Evolutionary conservation across 2,888 invertebrate genomes (phyloP), one percentile per base, ranked within the genome.

Genomic region (Clistopyga incitator): DNA sequence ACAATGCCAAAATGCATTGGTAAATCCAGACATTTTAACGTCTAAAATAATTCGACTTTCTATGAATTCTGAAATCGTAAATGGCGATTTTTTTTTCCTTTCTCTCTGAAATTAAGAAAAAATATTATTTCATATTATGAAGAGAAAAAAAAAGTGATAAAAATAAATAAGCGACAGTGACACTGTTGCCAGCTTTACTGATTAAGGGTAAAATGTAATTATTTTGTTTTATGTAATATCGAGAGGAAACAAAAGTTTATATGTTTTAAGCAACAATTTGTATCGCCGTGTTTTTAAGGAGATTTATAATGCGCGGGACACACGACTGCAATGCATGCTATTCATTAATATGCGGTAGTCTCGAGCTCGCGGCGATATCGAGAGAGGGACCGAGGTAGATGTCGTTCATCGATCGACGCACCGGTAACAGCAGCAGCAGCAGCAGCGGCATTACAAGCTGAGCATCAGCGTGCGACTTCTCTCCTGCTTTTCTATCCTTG

Each of bases 371-470:
- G 56, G 29, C 45, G 72, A 47, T 79, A 79, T 80, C 74, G 72
- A 68, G 74, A 79, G 52, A 78, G 54, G 64, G 25, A 54, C 56
- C 56, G 52, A 72, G 77, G 67, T 47, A 70, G 52, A 70, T 70
- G 68, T 78, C 70, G 75, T 68, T 75, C 61, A 81, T 81, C 80
- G 80, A 75, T 81, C 75, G 80, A 68, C 74, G 68, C 68, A 75
- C 75, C 74, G 42, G 45, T 47, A 52, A 65, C 42, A 59, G 42
- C 23, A 56, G 56, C 38, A 29, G 61, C 61, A 61, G 54, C 18
- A 68, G 34, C 67, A 18, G 45, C 34, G 50, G 38, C 50, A 50
- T 38, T 38, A 10, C 1, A 10, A 38, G 38, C 52, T 61, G 59
- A 47, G 50, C 34, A 64, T 64, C 71, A 52, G 38, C 68, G 25